phyloP scores from a whole-genome alignment of 2,888 invertebrate species.

The Ceraclea dissimilis region DNA sequence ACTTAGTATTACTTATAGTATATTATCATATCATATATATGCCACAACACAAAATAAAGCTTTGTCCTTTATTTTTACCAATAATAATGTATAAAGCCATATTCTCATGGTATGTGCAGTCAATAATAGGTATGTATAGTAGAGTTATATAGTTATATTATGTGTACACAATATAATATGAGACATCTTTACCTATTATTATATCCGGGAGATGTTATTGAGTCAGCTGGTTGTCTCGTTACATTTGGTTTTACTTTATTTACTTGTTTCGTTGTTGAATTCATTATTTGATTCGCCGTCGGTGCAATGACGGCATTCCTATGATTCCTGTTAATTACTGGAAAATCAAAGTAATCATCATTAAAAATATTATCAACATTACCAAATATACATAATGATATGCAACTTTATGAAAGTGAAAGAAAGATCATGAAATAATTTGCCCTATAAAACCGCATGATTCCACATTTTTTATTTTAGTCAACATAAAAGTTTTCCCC shows the following conservation, averaged over 20 bases:
- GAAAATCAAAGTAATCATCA: constrained; percentile 22
- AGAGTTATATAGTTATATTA: not conserved
- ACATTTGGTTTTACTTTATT: constrained; percentile 87
- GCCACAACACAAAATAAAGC: not conserved
- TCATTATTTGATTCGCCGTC: constrained; percentile 60
- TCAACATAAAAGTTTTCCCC: too few species aligned
- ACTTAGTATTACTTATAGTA: not conserved
- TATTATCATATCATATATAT: not conserved
- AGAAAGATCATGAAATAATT: too few species aligned
- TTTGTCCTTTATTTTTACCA: not conserved
- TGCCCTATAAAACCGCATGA: too few species aligned
- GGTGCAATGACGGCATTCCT: constrained; percentile 62
- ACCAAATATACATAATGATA: not conserved
- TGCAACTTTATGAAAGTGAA: not conserved
- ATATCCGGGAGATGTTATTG: constrained; percentile 60
- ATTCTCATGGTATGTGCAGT: constrained; percentile 4
- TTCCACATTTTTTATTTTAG: too few species aligned
- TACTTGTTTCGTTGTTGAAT: constrained; percentile 74
- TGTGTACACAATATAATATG: too few species aligned
- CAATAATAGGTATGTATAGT: not conserved
- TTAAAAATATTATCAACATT: not conserved
- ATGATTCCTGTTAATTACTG: constrained; percentile 75
- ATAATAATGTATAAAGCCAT: constrained; percentile 14
- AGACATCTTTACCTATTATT: constrained; percentile 48
- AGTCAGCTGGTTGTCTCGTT: constrained; percentile 68